Percentiles rank a stretch among this genome's conserved stretches.
Conservation (phyloP, 2,113 vertebrate genomes). For the Tachysurus fulvidraco region DNA sequence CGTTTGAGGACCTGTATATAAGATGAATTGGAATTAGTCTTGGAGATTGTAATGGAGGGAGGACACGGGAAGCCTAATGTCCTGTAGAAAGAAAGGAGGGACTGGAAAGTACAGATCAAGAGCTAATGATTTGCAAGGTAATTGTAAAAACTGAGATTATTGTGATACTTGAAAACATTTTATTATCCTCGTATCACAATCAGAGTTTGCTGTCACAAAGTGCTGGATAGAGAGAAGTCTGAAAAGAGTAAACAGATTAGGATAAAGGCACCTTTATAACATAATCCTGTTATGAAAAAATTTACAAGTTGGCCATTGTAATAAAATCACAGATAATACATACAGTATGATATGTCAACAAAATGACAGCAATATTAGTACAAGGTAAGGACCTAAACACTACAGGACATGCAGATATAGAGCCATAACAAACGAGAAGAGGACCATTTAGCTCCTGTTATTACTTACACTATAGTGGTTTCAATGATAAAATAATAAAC, state of each 20-base stretch:
- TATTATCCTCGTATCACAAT: not conserved
- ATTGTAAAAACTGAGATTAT: not conserved
- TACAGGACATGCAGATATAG: not conserved
- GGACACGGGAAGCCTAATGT: not conserved
- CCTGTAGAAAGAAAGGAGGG: not conserved
- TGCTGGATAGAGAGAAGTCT: not conserved
- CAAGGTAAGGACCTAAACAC: no score
- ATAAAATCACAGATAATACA: not conserved
- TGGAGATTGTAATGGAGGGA: conserved; percentile 6
- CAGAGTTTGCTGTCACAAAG: not conserved
- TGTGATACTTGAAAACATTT: not conserved
- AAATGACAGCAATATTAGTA: not conserved
- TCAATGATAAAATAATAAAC: no score
- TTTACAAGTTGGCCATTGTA: not conserved
- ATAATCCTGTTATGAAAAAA: not conserved
- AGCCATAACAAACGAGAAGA: no score
- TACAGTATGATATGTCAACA: not conserved
- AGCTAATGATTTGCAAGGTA: not conserved
- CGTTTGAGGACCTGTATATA: not conserved
- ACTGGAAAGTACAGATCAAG: not conserved
- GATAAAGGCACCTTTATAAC: not conserved
- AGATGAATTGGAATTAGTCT: not conserved
- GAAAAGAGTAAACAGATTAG: no score
- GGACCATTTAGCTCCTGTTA: no score
- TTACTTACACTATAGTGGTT: no score